Percentiles rank a stretch among this genome's conserved stretches.
Evolutionary conservation across 1,140 invertebrate genomes (phyloP).

Genomic region (Rhizoglyphus robini): DNA sequence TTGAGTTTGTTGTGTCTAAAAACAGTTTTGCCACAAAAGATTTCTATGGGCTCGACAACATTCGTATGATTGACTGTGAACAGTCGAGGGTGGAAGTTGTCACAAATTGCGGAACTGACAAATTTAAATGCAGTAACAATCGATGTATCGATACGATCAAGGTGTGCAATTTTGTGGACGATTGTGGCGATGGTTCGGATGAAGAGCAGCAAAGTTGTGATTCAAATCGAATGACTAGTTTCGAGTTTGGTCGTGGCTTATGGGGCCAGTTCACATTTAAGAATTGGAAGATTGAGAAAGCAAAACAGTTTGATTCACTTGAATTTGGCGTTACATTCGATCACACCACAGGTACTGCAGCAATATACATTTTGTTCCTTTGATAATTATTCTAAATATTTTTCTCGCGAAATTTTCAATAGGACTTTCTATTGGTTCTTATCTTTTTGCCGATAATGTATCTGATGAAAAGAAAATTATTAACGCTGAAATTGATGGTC

Average conservation of each 20-base stretch:
- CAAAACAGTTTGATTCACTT: slow-evolving; percentile 15
- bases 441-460: not conserved
- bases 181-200: slow-evolving; percentile 35
- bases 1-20: not conserved
- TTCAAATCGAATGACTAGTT: not conserved
- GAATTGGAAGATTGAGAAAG: not conserved
- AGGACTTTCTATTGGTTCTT: not conserved
- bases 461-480: not conserved
- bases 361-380: no score
- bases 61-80: not conserved
- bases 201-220: slow-evolving; percentile 30
- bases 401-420: no score
- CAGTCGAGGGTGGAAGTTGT: not conserved
- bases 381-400: no score
- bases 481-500: slow-evolving; percentile 6
- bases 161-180: slow-evolving; percentile 26
- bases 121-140: slow-evolving; percentile 1
- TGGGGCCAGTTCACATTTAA: not conserved
- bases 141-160: not conserved
- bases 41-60: not conserved
- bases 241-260: not conserved
- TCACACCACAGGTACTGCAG: slow-evolving; percentile 23
- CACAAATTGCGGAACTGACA: no score
- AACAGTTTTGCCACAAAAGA: no score
- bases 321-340: slow-evolving; percentile 22